These are phyloP conservation scores for Pristionchus fissidentatus DNA, from an alignment of 2,888 invertebrate species.

Conservation along the genomic window DNA sequence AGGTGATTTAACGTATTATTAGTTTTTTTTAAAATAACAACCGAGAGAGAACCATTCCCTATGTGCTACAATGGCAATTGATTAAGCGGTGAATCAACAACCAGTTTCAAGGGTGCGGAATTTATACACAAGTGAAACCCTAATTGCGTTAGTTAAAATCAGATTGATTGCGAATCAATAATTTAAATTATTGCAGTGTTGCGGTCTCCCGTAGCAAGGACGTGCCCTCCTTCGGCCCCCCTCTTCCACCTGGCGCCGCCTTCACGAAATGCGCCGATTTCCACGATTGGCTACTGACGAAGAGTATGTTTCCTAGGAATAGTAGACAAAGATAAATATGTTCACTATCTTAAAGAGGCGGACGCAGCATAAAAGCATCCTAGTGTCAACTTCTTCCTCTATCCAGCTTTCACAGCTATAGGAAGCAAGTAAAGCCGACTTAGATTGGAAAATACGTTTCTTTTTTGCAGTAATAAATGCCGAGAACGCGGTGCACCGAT, in stretches of 20 bases:
- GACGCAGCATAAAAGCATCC: too few relatives aligned
- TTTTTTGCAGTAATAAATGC: conserved; percentile 86
- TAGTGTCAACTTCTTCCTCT: too few relatives aligned
- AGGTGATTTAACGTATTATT: conserved; percentile 78
- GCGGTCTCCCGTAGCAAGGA: conserved; percentile 88
- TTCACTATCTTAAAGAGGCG: too few relatives aligned
- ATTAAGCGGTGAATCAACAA: too few relatives aligned
- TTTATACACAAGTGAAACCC: too few relatives aligned
- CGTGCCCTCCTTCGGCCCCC: conserved; percentile 96
- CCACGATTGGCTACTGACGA: conserved; percentile 92
- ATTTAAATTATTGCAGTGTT: conserved; percentile 76
- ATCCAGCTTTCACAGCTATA: neutral
- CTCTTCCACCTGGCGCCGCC: conserved; percentile 88
- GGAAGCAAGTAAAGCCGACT: neutral
- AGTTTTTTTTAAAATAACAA: too few relatives aligned
- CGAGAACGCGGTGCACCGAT: conserved; percentile 94
- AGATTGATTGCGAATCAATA: neutral
- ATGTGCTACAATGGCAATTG: too few relatives aligned
- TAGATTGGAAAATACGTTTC: neutral
- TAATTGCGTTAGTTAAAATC: too few relatives aligned
- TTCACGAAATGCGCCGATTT: conserved; percentile 92
- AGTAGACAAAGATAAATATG: too few relatives aligned
- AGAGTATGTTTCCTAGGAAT: conserved; percentile 80
- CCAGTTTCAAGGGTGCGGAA: too few relatives aligned
- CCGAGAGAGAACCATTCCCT: too few relatives aligned